Conservation (phyloP, 2,888 invertebrate genomes). For the Mayetiola destructor region DNA sequence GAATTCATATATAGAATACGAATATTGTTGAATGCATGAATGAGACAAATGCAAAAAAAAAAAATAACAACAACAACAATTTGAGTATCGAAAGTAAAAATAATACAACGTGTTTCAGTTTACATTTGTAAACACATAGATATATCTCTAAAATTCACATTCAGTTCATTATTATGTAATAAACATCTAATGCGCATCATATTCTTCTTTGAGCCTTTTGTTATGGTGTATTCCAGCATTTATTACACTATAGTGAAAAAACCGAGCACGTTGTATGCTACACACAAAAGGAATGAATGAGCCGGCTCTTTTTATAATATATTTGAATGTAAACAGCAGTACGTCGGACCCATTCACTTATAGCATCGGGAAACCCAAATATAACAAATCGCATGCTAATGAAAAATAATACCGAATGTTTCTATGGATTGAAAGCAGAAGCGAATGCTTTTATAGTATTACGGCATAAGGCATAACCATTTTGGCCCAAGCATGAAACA, state of each 20-base stretch:
- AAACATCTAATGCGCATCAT: slow-evolving; percentile 9
- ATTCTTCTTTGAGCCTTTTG: neutral
- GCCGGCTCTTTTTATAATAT: neutral
- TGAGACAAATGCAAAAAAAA: neutral
- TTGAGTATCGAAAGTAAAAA: neutral
- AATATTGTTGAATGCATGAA: too few relatives aligned
- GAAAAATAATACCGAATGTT: slow-evolving; percentile 6
- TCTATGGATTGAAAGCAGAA: neutral
- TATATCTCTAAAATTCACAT: slow-evolving; percentile 6
- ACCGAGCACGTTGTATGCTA: too few relatives aligned
- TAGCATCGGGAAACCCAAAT: neutral
- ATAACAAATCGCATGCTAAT: slow-evolving; percentile 13
- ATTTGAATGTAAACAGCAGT: neutral
- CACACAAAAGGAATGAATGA: slow-evolving; percentile 5
- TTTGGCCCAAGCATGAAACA: neutral
- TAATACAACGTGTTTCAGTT: too few relatives aligned
- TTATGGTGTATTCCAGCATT: neutral
- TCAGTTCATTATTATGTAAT: slow-evolving; percentile 6
- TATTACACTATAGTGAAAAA: neutral
- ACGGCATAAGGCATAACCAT: neutral
- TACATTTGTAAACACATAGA: slow-evolving; percentile 1
- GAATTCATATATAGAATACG: neutral
- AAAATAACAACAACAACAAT: neutral
- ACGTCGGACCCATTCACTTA: too few relatives aligned
- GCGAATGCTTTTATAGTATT: neutral